Base-by-base conservation (phyloP, 2,797 vertebrate species). In the Scolopax bukidnonensis region DNA sequence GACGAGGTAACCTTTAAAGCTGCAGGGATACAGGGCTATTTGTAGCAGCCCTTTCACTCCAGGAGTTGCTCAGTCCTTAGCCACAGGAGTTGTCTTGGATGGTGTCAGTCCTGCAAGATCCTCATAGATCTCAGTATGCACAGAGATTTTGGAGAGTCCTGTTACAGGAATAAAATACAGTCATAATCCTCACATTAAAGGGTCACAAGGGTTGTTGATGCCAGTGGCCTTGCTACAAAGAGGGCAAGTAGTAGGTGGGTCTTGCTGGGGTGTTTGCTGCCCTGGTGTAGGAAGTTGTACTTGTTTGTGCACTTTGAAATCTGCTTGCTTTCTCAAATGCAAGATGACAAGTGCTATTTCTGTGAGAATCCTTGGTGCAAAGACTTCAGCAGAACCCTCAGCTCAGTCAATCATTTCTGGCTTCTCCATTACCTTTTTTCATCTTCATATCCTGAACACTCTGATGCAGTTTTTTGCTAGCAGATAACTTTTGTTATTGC, bases 1-100 rank as follows among this genome's bases (percentile, higher is more conserved):
- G 99, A 99, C 51, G 99, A 99, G 97, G 99, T 99, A 97, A 91
- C 70, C 59, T 67, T 77, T 28, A 30, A 36, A 78, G 59, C 24
- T 16, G 1, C 19, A 33, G 38, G 69, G 51, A 13, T 75, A 69
- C 57, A 41, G 64, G 47, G 57, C 53, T 94, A 53, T 87, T 88
- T 71, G 56, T 69, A 71, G 51, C 33, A 71, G 48, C 63, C 53
- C 25, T 89, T 84, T 63, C 53, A 32, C 45, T 33, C n/a, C 67
- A 38, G 47, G 19, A 24, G 64, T 93, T 83, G 85, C 53, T 88
- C 43, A 32, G 70, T 40, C 43, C 10, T 28, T 74, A 43, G 88
- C 93, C 87, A 38, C 33, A 32, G 57, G 50, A 73, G 16, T 28
- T 90, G 61, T 48, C 57, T 89, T 75, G 68, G 14, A 2, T 63